Evolutionary conservation across 2,888 invertebrate species (phyloP), one percentile per base, ranked within the genome.

Genomic region (Patella depressa): DNA sequence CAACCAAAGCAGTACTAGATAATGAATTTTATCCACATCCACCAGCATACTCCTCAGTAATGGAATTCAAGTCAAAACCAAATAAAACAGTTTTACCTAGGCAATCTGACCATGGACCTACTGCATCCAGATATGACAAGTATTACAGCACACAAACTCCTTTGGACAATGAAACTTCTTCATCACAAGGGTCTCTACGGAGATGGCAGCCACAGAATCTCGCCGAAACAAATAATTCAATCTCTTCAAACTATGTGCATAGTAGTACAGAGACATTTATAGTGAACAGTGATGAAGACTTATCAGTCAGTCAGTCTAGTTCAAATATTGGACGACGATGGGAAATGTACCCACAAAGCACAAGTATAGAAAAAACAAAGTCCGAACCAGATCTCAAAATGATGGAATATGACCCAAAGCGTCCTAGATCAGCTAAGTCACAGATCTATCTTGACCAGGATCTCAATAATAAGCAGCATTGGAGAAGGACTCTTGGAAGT

Each of bases 261-360:
- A 86, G 88, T 69, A 89, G 89, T 79, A 86, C 87, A 3, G 89
- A 87, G 55, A 89, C 89, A 24, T 87, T 89, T 75, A 89, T 89
- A 73, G 81, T 88, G 9, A 89, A 84, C 57, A 87, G 87, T 79
- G 88, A 88, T 78, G 85, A 87, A 57, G 86, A 83, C 69, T 29
- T 34, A 73, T n/a, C 57, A 53, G 24, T 54, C 53, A 75, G 75
- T n/a, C 24, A 70, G 53, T 24, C 65, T 24, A 65, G 65, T 79
- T 81, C 71, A 78, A 80, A 29, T 14, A 71, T 15, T 45, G n/a
- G 55, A 54, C 69, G 29, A 59, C 29, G 57, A 17, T 29, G 0
- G n/a, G 80, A 54, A 34, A 29, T 19, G 73, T 69, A 59, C 17
- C 19, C 69, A 53, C 14, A 17, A 45, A 77, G 57, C 12, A 69